These are phyloP conservation scores for Hydractinia echinata DNA, from an alignment of 30 jellyfish, hydroid and myxozoan genomes.

Conservation along the genomic window DNA sequence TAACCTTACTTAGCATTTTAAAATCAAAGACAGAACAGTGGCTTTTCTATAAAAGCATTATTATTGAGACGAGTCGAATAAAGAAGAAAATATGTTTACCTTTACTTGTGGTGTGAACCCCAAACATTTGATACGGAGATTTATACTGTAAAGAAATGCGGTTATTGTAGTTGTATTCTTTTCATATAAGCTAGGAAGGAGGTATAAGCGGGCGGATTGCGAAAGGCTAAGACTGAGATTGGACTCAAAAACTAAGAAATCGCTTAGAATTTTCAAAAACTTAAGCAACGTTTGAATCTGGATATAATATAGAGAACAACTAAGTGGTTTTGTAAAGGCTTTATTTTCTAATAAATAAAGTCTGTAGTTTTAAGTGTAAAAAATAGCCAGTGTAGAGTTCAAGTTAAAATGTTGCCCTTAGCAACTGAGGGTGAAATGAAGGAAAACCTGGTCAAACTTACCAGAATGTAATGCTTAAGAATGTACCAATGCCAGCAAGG, in stretches of 20 bases:
- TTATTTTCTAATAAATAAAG: too few species aligned
- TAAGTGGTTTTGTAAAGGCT: too few species aligned
- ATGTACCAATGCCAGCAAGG: conserved; percentile 80
- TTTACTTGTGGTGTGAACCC: conserved; percentile 48
- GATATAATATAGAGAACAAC: too few species aligned
- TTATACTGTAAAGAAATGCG: conserved; percentile 30
- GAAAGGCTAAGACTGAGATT: too few species aligned
- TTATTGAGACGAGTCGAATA: background rate
- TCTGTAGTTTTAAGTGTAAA: background rate
- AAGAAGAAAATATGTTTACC: conserved; percentile 20
- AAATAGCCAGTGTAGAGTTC: background rate
- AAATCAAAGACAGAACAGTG: background rate
- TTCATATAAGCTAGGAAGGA: too few species aligned
- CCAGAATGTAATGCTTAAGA: conserved; percentile 49
- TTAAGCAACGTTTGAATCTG: too few species aligned
- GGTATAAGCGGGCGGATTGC: too few species aligned
- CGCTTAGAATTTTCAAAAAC: too few species aligned
- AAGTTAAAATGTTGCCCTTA: too few species aligned
- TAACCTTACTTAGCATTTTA: background rate
- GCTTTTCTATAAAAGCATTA: background rate
- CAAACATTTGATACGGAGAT: conserved; percentile 59
- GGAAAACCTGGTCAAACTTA: conserved; percentile 4
- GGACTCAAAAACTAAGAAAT: too few species aligned
- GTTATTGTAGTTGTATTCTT: background rate
- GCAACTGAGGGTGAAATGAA: too few species aligned